Evolutionary conservation across 2,888 invertebrate species (phyloP), one percentile per base, ranked within the genome.

Genomic region (Erebia aethiops): DNA sequence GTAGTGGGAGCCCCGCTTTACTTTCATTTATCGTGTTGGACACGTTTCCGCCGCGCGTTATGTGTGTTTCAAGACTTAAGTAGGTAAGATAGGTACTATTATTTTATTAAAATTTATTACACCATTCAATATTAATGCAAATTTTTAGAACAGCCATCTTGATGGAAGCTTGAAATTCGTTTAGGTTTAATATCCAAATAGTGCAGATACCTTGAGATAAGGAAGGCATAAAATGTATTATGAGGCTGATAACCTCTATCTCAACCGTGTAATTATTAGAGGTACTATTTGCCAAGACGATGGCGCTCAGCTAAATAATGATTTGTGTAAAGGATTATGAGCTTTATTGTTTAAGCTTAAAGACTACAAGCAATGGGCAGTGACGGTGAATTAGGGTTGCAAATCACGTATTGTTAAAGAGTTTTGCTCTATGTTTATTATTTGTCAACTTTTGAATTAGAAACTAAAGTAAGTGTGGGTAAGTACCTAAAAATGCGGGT

Each of bases 191-290:
- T 77, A 78, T 77, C 75, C 74, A 80, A 78, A 80, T 77, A 76
- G 77, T 77, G 78, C 77, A 79, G 78, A 79, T 78, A 75, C 52
- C 77, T 67, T 61, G 65, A 85, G 86, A 90, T 89, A 88, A 87
- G 84, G 81, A 82, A 83, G 80, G 80, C 86, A 84, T 85, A 87
- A 86, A 86, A 84, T 84, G 84, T 82, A 90, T 88, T 88, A 86
- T 87, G 83, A 88, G 91, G 90, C 89, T 90, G 90, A 91, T 92
- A 91, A 91, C 91, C 91, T 89, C 88, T 84, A 83, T 86, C 86
- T 87, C 85, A 86, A 89, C 88, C 87, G 83, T 90, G 88, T 92
- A 90, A 91, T 92, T 92, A 92, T 91, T 87, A 87, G 84, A 89
- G 86, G 88, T 89, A 89, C 87, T 88, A 88, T 88, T 91, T 87